These are phyloP conservation scores for Cyclura pinguis DNA, from an alignment of 2,797 vertebrate genomes.

Conservation along the genomic window DNA sequence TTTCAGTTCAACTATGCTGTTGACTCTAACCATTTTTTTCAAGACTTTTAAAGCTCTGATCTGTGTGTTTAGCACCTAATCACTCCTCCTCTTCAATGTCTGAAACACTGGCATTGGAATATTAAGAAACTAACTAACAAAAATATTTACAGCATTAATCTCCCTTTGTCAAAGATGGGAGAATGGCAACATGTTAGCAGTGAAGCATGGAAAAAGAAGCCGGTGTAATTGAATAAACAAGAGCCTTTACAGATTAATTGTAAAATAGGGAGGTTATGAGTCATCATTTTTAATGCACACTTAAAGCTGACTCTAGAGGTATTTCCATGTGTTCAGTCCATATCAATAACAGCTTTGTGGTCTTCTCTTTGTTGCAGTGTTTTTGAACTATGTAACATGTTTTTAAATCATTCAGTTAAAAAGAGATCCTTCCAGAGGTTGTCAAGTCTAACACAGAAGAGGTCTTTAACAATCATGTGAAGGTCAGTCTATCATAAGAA, in stretches of 20 bases:
- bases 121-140: constrained; percentile 50
- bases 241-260: background rate
- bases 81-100: background rate
- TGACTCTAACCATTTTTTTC: background rate
- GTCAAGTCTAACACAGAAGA: background rate
- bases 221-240: constrained; percentile 52
- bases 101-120: constrained; percentile 58
- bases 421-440: background rate
- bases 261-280: background rate
- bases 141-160: constrained; percentile 28
- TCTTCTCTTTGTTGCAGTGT: background rate
- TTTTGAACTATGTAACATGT: background rate
- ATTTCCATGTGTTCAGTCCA: background rate
- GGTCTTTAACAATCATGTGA: constrained; percentile 35
- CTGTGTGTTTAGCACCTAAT: constrained; percentile 42
- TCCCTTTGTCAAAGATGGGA: constrained; percentile 36
- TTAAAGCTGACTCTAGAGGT: background rate
- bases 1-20: constrained; percentile 12
- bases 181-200: background rate
- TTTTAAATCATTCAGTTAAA: constrained; percentile 19
- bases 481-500: constrained; percentile 36
- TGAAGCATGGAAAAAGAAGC: constrained; percentile 37
- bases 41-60: background rate
- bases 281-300: constrained; percentile 42
- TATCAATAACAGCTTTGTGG: background rate